phyloP scores from a whole-genome alignment of 1,140 invertebrate species.

The Chironomus striatipennis region DNA sequence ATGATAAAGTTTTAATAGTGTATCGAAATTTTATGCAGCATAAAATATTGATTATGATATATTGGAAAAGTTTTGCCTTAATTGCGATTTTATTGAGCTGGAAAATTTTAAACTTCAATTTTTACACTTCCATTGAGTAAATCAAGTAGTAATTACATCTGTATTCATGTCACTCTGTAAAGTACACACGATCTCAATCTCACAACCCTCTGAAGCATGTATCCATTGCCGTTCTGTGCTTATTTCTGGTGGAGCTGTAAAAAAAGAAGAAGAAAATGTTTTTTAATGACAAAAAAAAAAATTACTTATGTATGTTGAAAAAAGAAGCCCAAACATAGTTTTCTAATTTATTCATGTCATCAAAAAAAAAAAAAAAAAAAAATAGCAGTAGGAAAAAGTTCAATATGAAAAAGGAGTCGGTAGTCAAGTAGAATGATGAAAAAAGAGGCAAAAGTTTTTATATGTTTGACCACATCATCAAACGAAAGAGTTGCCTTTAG shows the following conservation, averaged over 20 bases:
- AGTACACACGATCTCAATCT: conserved; percentile 43
- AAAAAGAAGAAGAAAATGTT: neutral
- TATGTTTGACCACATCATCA: conserved; percentile 16
- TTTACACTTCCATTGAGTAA: neutral
- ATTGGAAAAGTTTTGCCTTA: neutral
- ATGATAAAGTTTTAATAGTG: neutral
- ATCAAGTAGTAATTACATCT: conserved; percentile 35
- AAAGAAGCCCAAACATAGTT: conserved; percentile 10
- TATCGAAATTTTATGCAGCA: neutral
- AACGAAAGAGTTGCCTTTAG: neutral
- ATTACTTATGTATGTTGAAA: neutral
- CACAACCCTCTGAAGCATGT: conserved; percentile 43
- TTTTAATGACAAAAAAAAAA: neutral
- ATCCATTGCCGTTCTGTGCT: conserved; percentile 44
- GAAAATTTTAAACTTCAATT: neutral
- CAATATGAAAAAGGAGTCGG: neutral
- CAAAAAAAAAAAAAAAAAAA: too few species aligned
- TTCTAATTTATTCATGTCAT: conserved; percentile 22
- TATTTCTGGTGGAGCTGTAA: conserved; percentile 45
- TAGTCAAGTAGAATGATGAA: neutral
- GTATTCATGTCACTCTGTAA: conserved; percentile 44
- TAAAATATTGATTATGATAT: too few species aligned
- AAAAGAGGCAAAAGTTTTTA: neutral
- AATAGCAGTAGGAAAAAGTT: neutral
- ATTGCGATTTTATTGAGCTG: neutral